Conservation (phyloP, 30 jellyfish, hydroid and myxozoan species). For the Hydra vulgaris region DNA sequence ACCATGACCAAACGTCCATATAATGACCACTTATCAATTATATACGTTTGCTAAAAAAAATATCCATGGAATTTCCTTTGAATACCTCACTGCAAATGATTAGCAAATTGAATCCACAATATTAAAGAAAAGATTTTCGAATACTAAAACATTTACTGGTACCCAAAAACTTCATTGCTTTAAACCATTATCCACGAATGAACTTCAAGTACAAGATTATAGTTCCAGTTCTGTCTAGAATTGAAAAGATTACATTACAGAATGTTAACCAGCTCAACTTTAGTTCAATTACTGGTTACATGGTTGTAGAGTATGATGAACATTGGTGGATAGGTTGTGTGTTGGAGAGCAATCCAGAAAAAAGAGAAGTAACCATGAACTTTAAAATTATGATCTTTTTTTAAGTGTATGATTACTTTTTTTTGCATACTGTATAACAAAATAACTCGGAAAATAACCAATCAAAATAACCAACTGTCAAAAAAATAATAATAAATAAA, state of each 20-base stretch:
- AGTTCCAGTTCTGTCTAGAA: neutral
- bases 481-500: too few relatives aligned
- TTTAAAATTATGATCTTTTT: too few relatives aligned
- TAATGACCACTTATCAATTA: constrained; percentile 30
- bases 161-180: neutral
- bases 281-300: neutral
- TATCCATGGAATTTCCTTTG: constrained; percentile 33
- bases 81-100: neutral
- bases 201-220: neutral
- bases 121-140: neutral
- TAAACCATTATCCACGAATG: neutral
- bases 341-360: neutral
- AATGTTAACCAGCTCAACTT: neutral
- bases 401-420: too few relatives aligned
- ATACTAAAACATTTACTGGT: neutral
- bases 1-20: constrained; percentile 13
- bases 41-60: constrained; percentile 24
- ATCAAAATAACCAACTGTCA: too few relatives aligned
- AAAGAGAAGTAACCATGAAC: neutral
- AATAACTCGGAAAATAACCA: too few relatives aligned
- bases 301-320: neutral
- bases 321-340: neutral
- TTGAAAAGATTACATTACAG: neutral
- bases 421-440: too few relatives aligned
- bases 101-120: neutral